Evolutionary conservation across 2,797 vertebrate genomes (phyloP).

Genomic region (Eptatretus atami): DNA sequence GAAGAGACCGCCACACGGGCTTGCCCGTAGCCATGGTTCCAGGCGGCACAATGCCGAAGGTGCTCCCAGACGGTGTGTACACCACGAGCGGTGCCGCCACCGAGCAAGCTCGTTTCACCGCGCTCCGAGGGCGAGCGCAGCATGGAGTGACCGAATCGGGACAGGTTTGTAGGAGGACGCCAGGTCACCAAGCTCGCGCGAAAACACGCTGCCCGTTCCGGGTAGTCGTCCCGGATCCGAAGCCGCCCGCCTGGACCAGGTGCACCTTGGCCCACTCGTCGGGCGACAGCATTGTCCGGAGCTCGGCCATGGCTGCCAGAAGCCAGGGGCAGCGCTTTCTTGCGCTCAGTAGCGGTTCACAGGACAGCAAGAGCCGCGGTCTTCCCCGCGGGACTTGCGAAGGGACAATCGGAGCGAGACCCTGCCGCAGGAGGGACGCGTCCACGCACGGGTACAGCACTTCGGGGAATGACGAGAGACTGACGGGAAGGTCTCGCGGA

Average conservation of each 20-base stretch:
- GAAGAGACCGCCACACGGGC: conserved; percentile 69
- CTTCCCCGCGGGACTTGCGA: conserved; percentile 28
- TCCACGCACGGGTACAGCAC: conserved; percentile 76
- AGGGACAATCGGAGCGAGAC: conserved; percentile 16
- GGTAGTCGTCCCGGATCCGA: conserved; percentile 44
- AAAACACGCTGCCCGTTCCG: conserved; percentile 61
- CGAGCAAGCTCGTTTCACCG: conserved; percentile 47
- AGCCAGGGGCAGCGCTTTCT: conserved; percentile 60
- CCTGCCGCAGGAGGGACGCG: conserved; percentile 25
- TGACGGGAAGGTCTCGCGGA: conserved; percentile 49
- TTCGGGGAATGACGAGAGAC: conserved; percentile 26
- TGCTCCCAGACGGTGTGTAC: conserved; percentile 83
- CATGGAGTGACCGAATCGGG: conserved; percentile 39
- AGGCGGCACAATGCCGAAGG: conserved; percentile 83
- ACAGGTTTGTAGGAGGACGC: conserved; percentile 20
- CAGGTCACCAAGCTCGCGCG: conserved; percentile 31
- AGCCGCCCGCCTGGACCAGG: conserved; percentile 64
- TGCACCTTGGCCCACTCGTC: conserved; percentile 28
- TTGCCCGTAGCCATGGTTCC: conserved; percentile 72
- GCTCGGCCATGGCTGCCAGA: conserved; percentile 26
- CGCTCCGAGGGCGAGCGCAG: conserved; percentile 52
- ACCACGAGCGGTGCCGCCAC: conserved; percentile 34
- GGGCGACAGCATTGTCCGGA: conserved; percentile 19
- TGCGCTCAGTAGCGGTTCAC: conserved; percentile 84
- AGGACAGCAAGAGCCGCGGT: conserved; percentile 47